Base-by-base conservation (phyloP, 2,113 vertebrate genomes). In the Sinocyclocheilus grahami region DNA sequence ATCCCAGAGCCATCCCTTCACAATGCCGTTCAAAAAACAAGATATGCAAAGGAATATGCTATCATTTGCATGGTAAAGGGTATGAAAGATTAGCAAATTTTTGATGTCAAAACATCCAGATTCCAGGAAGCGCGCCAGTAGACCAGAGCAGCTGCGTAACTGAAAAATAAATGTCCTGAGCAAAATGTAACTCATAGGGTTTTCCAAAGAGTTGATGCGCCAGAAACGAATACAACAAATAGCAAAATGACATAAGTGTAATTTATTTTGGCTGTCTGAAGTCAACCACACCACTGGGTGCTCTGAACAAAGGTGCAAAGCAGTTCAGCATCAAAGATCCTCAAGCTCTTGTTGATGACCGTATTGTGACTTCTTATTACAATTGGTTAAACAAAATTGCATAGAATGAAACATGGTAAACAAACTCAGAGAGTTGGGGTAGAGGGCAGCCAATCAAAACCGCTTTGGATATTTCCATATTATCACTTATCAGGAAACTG, bases 31-130 rank as follows among this genome's bases (percentile, higher is more conserved):
- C 72, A 67, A 39, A 87, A 86, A 78, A 55, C 58, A 46, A 84
- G 74, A 88, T 87, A 91, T 87, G 89, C 92, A 93, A 93, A 93
- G 51, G 13, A 87, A 86, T 48, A 62, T 39, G 30, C n/a, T 60
- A 42, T 39, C 58, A 51, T 92, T 90, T 92, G 89, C 88, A 90
- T 88, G 71, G 62, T 33, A 84, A 90, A 91, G 71, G 86, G 85
- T 85, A 92, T 87, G 53, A 77, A 82, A 88, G 89, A 93, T 90
- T 82, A 88, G 67, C 81, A 84, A 89, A 87, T 77, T 53, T 69
- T 60, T 90, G 86, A 91, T 85, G 60, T 87, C 84, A 89, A 62
- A 37, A 82, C 83, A 80, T 84, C 87, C 42, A 87, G 89, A 67
- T 85, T 90, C 85, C 90, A 88, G 89, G 90, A 92, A 91, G 89